Conservation (phyloP, 2,113 vertebrate species). For the Plectropomus leopardus region DNA sequence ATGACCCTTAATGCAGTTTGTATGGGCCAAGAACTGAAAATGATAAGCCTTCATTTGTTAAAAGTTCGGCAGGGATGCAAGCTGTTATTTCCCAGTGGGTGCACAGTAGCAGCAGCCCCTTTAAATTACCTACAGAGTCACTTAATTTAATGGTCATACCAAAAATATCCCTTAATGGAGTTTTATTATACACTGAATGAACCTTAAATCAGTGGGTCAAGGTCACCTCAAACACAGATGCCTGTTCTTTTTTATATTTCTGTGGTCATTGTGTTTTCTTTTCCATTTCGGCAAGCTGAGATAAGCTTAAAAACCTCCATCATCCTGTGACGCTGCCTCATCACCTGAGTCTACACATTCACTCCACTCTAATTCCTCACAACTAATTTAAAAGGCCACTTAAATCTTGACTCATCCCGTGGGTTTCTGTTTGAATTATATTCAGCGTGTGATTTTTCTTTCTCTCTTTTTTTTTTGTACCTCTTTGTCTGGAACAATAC, state of each 20-base stretch:
- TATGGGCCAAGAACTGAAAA: background rate
- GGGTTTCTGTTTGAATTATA: conserved; percentile 42
- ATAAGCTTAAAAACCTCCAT: conserved; percentile 29
- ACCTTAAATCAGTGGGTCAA: conserved; percentile 5
- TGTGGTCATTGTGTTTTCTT: conserved; percentile 2
- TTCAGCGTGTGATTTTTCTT: background rate
- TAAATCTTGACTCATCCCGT: conserved; percentile 39
- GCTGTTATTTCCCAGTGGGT: conserved; percentile 17
- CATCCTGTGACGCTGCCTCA: conserved; percentile 24
- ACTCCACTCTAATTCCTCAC: conserved; percentile 25
- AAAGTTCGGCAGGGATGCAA: background rate
- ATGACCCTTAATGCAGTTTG: background rate
- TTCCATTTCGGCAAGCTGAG: background rate
- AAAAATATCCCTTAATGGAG: background rate
- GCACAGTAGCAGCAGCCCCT: background rate
- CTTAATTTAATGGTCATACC: conserved; percentile 19
- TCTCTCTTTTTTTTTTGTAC: background rate
- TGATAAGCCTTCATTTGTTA: background rate
- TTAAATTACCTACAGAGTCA: background rate
- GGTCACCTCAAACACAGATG: conserved; percentile 16
- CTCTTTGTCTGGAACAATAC: conserved; percentile 23
- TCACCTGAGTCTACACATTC: conserved; percentile 21
- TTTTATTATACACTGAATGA: conserved; percentile 3
- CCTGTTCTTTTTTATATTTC: background rate
- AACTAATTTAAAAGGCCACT: conserved; percentile 54